Base-by-base conservation (phyloP, 2,797 vertebrate genomes). In the Salmo trutta region DNA sequence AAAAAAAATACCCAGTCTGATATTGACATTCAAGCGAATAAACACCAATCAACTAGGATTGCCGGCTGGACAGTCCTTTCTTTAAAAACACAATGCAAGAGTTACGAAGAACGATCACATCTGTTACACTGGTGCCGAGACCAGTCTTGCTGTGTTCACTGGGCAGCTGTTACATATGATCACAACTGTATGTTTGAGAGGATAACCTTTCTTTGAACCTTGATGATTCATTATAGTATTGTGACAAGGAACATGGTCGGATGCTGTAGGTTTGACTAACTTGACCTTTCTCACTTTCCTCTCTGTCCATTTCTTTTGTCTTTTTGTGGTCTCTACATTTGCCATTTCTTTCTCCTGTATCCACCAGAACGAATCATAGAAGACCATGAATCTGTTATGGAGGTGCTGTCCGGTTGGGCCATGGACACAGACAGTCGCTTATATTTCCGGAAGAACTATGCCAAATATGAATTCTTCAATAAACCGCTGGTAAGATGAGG, bases 401-500 rank as follows among this genome's bases (percentile, higher is more conserved):
- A 97, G 87, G 94, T 99, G 53, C 94, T 97, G 3, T 96, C 98
- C 74, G 94, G 94, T 14, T 98, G 97, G 95, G 94, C 93, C 64
- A 95, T 96, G 93, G 96, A 97, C 89, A 93, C 96, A n/a, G 95
- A 97, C 90, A 96, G 94, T 90, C 95, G 95, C 47, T 91, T 99
- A 36, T 97, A 94, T 90, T 97, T 99, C 91, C 96, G 97, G 88
- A 99, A 99, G 94, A 97, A 99, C 91, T 98, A 96, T 87, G 96
- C 96, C 82, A 99, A 99, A 92, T 99, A 99, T 86, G 97, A 99
- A 83, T 99, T 99, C 93, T 99, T 99, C 94, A 98, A 95, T 93
- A 98, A 95, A 83, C 97, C 98, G 47, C 84, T 96, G 95, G 98
- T 99, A 93, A 96, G 96, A 87, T 56, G 41, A 52, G 21, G 69